Conservation (phyloP, 2,888 invertebrate genomes). For the Thymelicus acteon region DNA sequence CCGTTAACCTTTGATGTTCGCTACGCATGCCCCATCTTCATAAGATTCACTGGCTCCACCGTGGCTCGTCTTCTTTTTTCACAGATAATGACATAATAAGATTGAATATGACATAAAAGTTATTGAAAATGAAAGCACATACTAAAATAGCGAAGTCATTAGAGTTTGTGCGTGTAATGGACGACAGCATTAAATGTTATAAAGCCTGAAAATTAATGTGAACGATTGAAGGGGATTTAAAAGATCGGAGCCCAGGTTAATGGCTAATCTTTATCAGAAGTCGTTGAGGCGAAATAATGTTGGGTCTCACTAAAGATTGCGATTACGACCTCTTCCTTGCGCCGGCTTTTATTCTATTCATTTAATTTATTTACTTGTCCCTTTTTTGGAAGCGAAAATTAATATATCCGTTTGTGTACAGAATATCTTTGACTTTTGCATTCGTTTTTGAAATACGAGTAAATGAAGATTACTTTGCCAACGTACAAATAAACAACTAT, state of each 20-base stretch:
- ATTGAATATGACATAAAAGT: no score
- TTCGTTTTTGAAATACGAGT: not conserved
- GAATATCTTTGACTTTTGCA: not conserved
- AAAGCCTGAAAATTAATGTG: conserved; percentile 41
- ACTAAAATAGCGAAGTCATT: not conserved
- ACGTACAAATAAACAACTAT: not conserved
- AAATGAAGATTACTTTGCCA: not conserved
- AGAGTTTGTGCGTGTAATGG: not conserved
- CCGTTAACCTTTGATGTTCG: no score
- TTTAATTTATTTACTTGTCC: conserved; percentile 8
- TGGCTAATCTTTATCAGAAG: conserved; percentile 64
- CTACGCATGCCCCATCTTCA: no score
- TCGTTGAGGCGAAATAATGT: conserved; percentile 63
- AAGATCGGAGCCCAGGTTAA: conserved; percentile 46
- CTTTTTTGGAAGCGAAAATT: not conserved
- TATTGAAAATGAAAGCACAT: not conserved
- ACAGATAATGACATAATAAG: no score
- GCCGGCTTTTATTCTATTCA: not conserved
- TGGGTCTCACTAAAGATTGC: conserved; percentile 54
- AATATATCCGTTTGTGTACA: not conserved
- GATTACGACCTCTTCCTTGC: conserved; percentile 43
- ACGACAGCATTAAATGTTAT: not conserved
- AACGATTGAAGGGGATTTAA: conserved; percentile 35
- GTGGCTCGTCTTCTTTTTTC: no score
- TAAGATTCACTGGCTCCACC: no score